Conservation (phyloP, 2,113 vertebrate genomes). For the Rattus rattus region DNA sequence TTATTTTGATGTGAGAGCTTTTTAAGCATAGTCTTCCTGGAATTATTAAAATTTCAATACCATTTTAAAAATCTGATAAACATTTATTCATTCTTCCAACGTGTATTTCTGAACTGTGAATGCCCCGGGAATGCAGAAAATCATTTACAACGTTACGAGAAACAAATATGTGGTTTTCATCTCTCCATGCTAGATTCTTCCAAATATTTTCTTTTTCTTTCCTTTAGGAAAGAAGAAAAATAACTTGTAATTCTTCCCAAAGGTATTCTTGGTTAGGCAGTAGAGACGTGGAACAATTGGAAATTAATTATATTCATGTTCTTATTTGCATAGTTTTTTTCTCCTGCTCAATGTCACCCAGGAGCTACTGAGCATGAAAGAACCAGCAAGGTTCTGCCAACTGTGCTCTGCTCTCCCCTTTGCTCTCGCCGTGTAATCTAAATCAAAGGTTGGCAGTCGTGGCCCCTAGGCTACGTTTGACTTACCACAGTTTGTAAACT, state of each 20-base stretch:
- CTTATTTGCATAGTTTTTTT: conserved; percentile 64
- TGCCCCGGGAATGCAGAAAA: conserved; percentile 36
- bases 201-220: conserved; percentile 50
- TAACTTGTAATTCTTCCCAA: conserved; percentile 53
- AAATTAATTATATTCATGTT: conserved; percentile 66
- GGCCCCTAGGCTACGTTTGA: conserved; percentile 24
- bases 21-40: not conserved
- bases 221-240: conserved; percentile 14
- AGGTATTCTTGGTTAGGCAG: conserved; percentile 43
- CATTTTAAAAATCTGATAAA: conserved; percentile 46
- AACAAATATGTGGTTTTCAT: conserved; percentile 41
- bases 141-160: conserved; percentile 47
- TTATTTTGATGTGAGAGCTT: not conserved
- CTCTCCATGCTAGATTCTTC: not conserved
- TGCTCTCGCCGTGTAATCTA: conserved; percentile 44
- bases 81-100: conserved; percentile 10
- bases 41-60: conserved; percentile 32
- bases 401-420: conserved; percentile 32
- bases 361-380: conserved; percentile 47
- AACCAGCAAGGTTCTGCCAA: conserved; percentile 41
- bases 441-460: conserved; percentile 18
- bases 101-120: conserved; percentile 24
- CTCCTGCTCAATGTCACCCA: conserved; percentile 63
- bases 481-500: not conserved
- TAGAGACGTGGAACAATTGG: not conserved